Conservation (phyloP, 2,888 invertebrate genomes). For the Monoplex corrugatus region DNA sequence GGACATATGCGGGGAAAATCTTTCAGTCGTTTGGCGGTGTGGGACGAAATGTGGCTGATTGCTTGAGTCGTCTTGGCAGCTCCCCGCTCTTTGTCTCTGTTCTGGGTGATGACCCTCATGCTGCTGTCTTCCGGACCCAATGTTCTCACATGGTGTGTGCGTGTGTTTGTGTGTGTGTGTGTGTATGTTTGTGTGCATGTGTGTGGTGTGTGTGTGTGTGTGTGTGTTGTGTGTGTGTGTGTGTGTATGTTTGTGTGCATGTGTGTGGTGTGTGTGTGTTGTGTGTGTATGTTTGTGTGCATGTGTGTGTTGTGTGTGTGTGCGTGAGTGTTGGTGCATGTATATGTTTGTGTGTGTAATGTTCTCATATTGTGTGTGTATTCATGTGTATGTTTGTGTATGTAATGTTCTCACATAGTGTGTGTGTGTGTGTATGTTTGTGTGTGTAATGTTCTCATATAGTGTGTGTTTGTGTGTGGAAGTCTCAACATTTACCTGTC, state of each 20-base stretch:
- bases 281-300: background rate
- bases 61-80: conserved; percentile 88
- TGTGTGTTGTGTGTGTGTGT: background rate
- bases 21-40: conserved; percentile 89
- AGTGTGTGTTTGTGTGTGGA: too few species aligned
- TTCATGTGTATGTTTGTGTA: background rate
- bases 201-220: background rate
- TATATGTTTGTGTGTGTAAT: background rate
- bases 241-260: background rate
- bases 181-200: background rate
- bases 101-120: conserved; percentile 87
- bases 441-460: too few species aligned
- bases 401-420: background rate
- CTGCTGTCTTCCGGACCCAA: conserved; percentile 70
- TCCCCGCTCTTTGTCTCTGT: conserved; percentile 87
- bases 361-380: background rate
- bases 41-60: conserved; percentile 94
- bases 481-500: too few species aligned
- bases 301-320: background rate
- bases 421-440: background rate
- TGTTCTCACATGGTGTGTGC: conserved; percentile 75
- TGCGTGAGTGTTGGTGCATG: background rate
- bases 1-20: conserved; percentile 75
- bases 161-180: background rate
- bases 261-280: background rate